Conservation (phyloP, 2,797 vertebrate genomes). For the Potorous gilbertii region DNA sequence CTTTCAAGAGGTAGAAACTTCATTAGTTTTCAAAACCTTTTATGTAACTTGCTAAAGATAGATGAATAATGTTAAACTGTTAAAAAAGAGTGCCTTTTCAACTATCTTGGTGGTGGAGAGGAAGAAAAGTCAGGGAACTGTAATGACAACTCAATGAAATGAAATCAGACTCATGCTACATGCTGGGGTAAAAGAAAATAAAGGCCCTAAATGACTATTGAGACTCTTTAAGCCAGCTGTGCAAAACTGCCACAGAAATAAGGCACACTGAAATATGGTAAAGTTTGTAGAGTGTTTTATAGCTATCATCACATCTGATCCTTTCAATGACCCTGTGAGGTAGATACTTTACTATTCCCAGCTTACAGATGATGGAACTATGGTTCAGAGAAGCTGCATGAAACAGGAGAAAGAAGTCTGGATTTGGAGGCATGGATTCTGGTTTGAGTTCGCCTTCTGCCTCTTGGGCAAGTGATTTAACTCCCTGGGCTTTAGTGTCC, state of each 20-base stretch:
- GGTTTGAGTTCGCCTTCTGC: neutral
- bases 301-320: neutral
- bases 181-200: neutral
- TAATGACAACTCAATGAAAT: neutral
- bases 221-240: neutral
- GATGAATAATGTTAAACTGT: constrained; percentile 21
- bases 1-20: constrained; percentile 50
- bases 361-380: neutral
- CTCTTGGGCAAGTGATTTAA: neutral
- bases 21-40: constrained; percentile 48
- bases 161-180: neutral
- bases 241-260: neutral
- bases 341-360: too few species aligned
- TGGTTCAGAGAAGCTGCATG: neutral
- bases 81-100: constrained; percentile 35
- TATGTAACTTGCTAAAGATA: constrained; percentile 53
- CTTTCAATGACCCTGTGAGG: neutral
- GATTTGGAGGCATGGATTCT: neutral
- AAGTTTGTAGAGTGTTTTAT: neutral
- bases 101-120: neutral
- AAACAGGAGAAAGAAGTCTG: neutral
- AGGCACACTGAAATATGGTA: neutral
- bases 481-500: too few species aligned
- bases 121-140: neutral
- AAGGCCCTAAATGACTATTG: neutral